A percentile compares a stretch with the other conserved stretches of the same genome.
Evolutionary conservation across 1,140 invertebrate genomes (phyloP).

Genomic region (Drosophila mojavensis): DNA sequence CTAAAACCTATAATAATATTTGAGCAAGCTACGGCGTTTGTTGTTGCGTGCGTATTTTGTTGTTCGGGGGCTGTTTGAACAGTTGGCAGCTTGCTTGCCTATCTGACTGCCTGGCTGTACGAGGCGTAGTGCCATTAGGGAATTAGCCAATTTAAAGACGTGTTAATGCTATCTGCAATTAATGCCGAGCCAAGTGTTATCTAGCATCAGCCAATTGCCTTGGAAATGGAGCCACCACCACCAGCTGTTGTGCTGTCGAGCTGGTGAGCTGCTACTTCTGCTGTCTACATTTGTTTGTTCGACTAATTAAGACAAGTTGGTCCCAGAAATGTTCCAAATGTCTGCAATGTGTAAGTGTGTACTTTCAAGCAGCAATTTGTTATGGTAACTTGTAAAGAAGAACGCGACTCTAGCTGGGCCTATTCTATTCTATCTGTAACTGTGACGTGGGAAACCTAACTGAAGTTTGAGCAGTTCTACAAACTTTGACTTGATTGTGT

Average conservation of each 20-base stretch:
- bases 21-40: background rate
- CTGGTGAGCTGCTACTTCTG: constrained; percentile 19
- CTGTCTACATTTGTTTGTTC: constrained; percentile 25
- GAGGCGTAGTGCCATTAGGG: constrained; percentile 13
- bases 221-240: constrained; percentile 22
- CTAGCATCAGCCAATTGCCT: constrained; percentile 48
- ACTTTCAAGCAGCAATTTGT: constrained; percentile 57
- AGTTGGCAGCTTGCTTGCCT: constrained; percentile 31
- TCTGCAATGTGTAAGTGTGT: constrained; percentile 8
- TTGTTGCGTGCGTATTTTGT: background rate
- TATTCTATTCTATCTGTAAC: constrained; percentile 5
- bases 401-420: background rate
- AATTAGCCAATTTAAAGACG: constrained; percentile 30
- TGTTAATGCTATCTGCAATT: constrained; percentile 46
- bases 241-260: constrained; percentile 16
- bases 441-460: constrained; percentile 53
- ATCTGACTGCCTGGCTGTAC: background rate
- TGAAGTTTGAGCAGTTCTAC: constrained; percentile 1
- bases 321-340: constrained; percentile 24
- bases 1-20: constrained; percentile 37
- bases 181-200: constrained; percentile 24
- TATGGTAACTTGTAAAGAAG: constrained; percentile 50
- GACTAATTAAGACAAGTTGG: constrained; percentile 62
- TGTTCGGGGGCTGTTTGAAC: constrained; percentile 57
- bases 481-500: background rate